A percentile compares a stretch with the other conserved stretches of the same genome.
Evolutionary conservation across 2,113 vertebrate genomes (phyloP).

Genomic region (Noturus placidus): DNA sequence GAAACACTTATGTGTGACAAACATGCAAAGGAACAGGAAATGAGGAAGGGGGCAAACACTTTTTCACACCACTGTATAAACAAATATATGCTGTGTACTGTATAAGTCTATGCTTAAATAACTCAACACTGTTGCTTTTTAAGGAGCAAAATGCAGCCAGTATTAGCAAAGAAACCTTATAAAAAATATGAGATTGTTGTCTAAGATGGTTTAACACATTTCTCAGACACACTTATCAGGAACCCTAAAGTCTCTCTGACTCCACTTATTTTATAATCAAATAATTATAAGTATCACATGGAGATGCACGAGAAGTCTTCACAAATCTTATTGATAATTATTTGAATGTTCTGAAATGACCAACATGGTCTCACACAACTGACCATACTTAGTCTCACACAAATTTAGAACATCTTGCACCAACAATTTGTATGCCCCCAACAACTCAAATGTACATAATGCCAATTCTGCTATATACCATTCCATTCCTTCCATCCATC

Average conservation of each 20-base stretch:
- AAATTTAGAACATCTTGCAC: neutral
- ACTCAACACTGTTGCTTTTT: too few species aligned
- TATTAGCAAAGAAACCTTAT: too few species aligned
- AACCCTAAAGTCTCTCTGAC: neutral
- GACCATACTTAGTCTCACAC: neutral
- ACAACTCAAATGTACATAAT: neutral
- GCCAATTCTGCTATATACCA: neutral
- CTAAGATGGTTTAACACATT: too few species aligned
- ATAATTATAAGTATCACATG: neutral
- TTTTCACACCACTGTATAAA: too few species aligned
- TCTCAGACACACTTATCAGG: neutral
- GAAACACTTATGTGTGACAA: too few species aligned
- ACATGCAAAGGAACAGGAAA: too few species aligned
- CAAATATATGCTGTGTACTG: too few species aligned
- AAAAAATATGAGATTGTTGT: too few species aligned
- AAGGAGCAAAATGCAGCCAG: too few species aligned
- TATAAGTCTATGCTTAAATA: too few species aligned
- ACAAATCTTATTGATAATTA: neutral
- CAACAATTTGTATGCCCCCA: neutral
- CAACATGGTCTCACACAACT: neutral
- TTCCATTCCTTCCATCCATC: too few species aligned
- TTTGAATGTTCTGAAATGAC: neutral
- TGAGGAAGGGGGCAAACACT: too few species aligned
- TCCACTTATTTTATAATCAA: neutral
- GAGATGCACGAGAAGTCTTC: neutral